Percentiles rank a stretch among this genome's conserved stretches.
phyloP scores from a whole-genome alignment of 2,797 vertebrate species.

The Manis javanica region DNA sequence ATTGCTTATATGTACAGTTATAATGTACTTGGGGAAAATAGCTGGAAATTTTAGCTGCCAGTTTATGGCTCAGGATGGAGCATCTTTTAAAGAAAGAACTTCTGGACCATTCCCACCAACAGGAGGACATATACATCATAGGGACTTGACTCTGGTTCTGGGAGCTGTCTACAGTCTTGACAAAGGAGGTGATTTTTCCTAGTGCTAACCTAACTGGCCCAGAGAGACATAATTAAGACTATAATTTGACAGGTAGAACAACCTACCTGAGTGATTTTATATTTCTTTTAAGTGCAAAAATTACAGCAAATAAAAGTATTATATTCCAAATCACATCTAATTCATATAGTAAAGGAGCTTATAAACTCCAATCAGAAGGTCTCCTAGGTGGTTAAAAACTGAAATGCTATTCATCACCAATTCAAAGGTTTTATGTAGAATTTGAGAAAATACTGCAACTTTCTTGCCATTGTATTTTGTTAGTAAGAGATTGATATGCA shows the following conservation, averaged over 20 bases:
- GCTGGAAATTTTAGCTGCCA: constrained; percentile 35
- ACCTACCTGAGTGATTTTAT: background rate
- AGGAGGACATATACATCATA: background rate
- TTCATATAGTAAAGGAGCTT: background rate
- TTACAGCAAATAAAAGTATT: background rate
- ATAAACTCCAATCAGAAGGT: background rate
- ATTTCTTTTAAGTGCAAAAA: constrained; percentile 46
- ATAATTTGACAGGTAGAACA: background rate
- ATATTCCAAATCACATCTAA: constrained; percentile 1
- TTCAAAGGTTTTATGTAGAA: constrained; percentile 9
- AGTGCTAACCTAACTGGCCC: constrained; percentile 5
- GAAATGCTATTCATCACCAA: constrained; percentile 25
- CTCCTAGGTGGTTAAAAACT: background rate
- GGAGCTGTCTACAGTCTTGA: background rate
- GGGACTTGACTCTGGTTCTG: background rate
- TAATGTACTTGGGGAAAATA: constrained; percentile 44
- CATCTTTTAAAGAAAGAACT: background rate
- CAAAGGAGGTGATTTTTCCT: constrained; percentile 12
- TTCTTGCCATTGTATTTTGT: background rate
- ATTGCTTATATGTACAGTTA: constrained; percentile 48
- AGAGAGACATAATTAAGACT: background rate
- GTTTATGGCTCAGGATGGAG: background rate
- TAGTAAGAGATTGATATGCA: background rate
- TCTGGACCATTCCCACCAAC: background rate
- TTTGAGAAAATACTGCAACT: constrained; percentile 24